Evolutionary conservation across 2,113 vertebrate species (phyloP).

Genomic region (Rhabdornis inornatus): DNA sequence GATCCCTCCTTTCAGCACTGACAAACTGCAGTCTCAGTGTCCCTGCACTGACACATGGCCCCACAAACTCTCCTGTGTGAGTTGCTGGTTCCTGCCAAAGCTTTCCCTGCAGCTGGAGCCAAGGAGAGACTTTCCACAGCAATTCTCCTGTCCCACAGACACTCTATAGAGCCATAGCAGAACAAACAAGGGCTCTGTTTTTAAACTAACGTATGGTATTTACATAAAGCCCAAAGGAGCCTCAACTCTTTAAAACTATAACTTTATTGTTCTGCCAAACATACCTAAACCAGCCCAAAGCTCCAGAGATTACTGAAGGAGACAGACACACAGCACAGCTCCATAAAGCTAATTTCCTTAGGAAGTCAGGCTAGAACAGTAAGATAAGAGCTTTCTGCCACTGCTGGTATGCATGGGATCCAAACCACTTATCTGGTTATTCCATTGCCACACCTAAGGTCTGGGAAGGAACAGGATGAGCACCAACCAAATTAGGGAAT

Average conservation of each 20-base stretch:
- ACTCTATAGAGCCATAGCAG: rapidly evolving
- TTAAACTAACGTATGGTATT: neutral
- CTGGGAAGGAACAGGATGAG: neutral
- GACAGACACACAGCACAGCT: neutral
- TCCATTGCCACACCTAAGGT: neutral
- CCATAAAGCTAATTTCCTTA: neutral
- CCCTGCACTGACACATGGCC: neutral
- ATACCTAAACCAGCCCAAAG: neutral
- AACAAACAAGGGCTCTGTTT: neutral
- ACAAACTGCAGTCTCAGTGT: neutral
- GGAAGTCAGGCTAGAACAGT: neutral
- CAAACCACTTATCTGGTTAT: neutral
- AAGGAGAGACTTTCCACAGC: neutral
- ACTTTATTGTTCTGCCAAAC: neutral
- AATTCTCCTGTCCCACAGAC: neutral
- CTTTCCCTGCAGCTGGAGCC: neutral
- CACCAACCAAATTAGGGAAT: neutral
- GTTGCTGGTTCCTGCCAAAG: neutral
- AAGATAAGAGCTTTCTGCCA: neutral
- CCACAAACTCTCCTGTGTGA: neutral
- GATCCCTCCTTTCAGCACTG: neutral
- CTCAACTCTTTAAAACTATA: neutral
- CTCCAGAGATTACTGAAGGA: neutral
- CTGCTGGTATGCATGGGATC: neutral
- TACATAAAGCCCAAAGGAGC: neutral